A percentile compares a stretch with the other conserved stretches of the same genome.
Evolutionary conservation across 1,140 invertebrate genomes (phyloP).

Genomic region (Bombus confusus): DNA sequence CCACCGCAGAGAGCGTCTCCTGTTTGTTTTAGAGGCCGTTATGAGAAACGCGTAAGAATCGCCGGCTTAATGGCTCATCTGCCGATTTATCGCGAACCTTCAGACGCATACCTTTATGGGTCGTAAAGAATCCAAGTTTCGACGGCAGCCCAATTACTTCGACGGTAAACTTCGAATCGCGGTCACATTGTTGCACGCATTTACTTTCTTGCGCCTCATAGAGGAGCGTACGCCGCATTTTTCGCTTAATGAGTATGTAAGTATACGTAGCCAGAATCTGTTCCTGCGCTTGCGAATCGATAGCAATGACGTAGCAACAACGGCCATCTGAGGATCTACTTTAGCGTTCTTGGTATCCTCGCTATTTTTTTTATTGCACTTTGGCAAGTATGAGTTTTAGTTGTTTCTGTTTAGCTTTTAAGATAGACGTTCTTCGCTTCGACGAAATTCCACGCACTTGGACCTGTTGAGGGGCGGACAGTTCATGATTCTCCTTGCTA

Average conservation of each 20-base stretch:
- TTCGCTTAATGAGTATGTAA: background rate
- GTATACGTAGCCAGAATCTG: background rate
- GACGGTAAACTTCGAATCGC: slow-evolving; percentile 59
- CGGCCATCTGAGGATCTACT: no score
- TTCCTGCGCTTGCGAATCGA: background rate
- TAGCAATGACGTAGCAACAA: background rate
- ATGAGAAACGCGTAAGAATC: slow-evolving; percentile 61
- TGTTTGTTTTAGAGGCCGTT: slow-evolving; percentile 70
- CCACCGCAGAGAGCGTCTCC: slow-evolving; percentile 26
- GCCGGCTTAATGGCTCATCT: slow-evolving; percentile 69
- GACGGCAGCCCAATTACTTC: slow-evolving; percentile 68
- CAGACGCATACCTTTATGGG: slow-evolving; percentile 69
- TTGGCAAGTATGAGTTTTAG: background rate
- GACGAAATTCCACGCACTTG: no score
- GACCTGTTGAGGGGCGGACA: no score
- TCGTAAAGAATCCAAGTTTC: slow-evolving; percentile 73
- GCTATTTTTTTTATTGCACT: no score
- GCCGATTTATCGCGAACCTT: slow-evolving; percentile 61
- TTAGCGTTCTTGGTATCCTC: background rate
- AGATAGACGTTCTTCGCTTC: no score
- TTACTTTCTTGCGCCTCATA: background rate
- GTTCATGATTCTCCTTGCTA: no score
- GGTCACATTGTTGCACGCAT: slow-evolving; percentile 52
- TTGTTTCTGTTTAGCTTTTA: background rate
- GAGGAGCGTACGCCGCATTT: no score